A percentile compares a stretch with the other conserved stretches of the same genome.
Conservation (phyloP, 53 echinoderm and acorn worm species). For the Antedon mediterranea region DNA sequence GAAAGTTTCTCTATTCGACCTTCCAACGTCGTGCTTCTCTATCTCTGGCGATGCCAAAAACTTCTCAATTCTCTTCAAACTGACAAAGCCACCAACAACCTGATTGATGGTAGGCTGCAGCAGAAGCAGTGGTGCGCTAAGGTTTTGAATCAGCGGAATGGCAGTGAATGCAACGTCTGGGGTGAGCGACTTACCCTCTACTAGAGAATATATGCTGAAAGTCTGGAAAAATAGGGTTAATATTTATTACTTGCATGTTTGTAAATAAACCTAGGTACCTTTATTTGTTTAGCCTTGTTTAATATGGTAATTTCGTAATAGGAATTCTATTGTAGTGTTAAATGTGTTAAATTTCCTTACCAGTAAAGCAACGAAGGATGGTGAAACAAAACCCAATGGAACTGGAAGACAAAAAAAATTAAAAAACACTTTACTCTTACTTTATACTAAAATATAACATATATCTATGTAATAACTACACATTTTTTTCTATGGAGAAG, state of each 20-base stretch:
- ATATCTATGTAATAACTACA: too few species aligned
- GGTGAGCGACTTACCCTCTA: not conserved
- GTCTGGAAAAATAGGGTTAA: not conserved
- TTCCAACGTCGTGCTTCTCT: conserved; percentile 24
- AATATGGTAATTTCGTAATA: too few species aligned
- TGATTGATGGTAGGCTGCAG: conserved; percentile 30
- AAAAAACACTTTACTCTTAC: too few species aligned
- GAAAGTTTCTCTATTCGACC: not conserved
- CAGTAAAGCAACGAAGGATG: not conserved
- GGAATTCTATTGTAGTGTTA: too few species aligned
- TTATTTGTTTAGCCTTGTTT: too few species aligned
- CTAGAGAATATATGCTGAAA: not conserved
- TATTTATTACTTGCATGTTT: too few species aligned
- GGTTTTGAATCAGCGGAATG: conserved; percentile 25
- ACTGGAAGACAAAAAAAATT: not conserved
- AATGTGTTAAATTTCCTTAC: too few species aligned
- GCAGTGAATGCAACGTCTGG: conserved; percentile 33
- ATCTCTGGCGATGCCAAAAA: conserved; percentile 52
- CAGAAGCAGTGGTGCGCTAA: conserved; percentile 23
- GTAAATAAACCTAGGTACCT: too few species aligned
- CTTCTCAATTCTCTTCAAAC: conserved; percentile 36
- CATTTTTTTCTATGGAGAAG: too few species aligned
- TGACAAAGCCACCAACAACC: conserved; percentile 43
- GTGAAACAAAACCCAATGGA: not conserved
- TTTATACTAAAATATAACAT: too few species aligned